Evolutionary conservation across 1,140 invertebrate species (phyloP), one percentile per base, ranked within the genome.

Genomic region (Halesus radiatus): DNA sequence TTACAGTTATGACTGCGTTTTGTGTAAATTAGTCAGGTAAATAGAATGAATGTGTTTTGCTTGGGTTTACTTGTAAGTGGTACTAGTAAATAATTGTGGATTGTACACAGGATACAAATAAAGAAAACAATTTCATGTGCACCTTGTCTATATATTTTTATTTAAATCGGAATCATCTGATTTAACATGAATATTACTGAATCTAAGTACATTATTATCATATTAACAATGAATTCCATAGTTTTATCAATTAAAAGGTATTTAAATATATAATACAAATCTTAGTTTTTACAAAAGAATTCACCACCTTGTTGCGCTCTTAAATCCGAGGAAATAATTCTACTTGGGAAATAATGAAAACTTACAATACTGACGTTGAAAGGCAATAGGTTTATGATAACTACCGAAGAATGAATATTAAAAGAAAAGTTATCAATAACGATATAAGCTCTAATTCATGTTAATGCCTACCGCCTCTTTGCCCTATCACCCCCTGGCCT

Each of bases 121-220:
- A 81, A 68, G 56, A 76, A 83, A 78, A 80, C 64, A 66, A 15
- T 23, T 13, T 54, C 74, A 53, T 52, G 29, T 72, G 54, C 72
- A 64, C 58, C 37, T 80, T 62, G 70, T 80, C 70, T 80, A 74
- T 79, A 76, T 81, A 79, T 83, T 83, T 78, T 75, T 80, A 78
- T 78, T 83, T 80, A 80, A 79, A 83, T 70, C 82, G 76, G 82
- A 79, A 83, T 83, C 77, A 73, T 80, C 78, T 83, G 76, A 77
- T 83, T 83, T 83, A 83, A 83, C 78, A 83, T 83, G 81, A 83
- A 83, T 60, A 83, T 78, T 83, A 83, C 77, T 83, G 82, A 83
- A 80, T 80, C 82, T 83, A 81, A 79, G 53, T 83, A 83, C 79
- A 83, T 78, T 80, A 80, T 75, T 83, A 83, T 68, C 75, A 81